phyloP scores from a whole-genome alignment of 2,113 vertebrate genomes.

The Planiliza haematocheilus region DNA sequence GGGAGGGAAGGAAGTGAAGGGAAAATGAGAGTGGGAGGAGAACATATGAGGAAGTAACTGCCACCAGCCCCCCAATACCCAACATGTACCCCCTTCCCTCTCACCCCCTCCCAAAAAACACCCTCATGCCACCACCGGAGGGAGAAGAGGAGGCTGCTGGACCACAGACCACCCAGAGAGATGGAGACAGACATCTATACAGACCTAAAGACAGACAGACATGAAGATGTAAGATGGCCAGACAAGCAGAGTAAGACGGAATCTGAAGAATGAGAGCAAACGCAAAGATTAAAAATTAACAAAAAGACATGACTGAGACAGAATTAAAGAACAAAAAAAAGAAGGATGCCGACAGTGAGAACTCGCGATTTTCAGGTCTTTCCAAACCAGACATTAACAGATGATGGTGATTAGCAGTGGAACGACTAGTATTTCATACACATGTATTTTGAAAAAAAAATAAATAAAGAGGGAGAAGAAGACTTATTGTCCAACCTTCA shows the following conservation, averaged over 20 bases:
- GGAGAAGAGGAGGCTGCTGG: constrained; percentile 73
- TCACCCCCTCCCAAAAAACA: constrained; percentile 51
- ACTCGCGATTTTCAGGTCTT: too few species aligned
- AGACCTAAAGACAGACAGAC: constrained; percentile 54
- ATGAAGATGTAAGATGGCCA: constrained; percentile 6
- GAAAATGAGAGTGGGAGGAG: constrained; percentile 58
- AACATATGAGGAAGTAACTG: constrained; percentile 78
- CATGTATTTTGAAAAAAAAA: too few species aligned
- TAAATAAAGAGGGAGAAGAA: too few species aligned
- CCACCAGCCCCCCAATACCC: constrained; percentile 57
- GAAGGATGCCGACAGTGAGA: not conserved
- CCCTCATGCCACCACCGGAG: constrained; percentile 67
- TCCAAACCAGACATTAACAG: too few species aligned
- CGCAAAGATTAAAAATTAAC: not conserved
- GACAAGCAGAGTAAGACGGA: not conserved
- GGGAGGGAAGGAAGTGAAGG: constrained; percentile 67
- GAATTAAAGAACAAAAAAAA: not conserved
- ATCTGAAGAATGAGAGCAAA: constrained; percentile 5
- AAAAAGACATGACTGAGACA: not conserved
- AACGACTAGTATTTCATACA: too few species aligned
- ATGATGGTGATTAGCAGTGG: too few species aligned
- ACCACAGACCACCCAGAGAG: constrained; percentile 85
- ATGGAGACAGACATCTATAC: constrained; percentile 52
- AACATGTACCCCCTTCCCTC: constrained; percentile 30
- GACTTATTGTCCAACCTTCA: too few species aligned